Evolutionary conservation across 64 coral and sea anemone species (phyloP), one percentile per base, ranked within the genome.

Genomic region (Cladopsammia gracilis): DNA sequence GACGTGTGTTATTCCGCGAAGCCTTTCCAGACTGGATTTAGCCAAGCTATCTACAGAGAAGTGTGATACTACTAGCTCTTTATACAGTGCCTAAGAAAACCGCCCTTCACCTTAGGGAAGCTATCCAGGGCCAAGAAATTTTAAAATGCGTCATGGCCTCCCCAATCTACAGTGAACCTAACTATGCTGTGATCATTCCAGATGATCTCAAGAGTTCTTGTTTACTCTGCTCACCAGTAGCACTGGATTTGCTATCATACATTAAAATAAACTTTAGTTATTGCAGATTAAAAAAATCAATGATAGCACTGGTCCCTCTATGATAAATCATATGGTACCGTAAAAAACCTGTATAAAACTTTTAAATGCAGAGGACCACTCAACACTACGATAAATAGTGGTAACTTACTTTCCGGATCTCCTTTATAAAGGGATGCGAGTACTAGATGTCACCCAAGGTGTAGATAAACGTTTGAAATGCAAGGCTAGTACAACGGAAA

Each of bases 1-100:
- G 57, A 34, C 4, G 22, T 62, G 62, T 65, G 80, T 45, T 10
- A 84, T 84, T 62, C 80, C 54, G 7, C 22, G 34, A 6, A 6
- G 15, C 7, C 80, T 84, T 46, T 84, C 80, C 14, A 60, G 80
- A 47, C 7, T 84, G n/a, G n/a, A 58, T 43, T 65, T 84, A 64
- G 80, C 80, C 43, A 84, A 84, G 58, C 69, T 10, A 71, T 26
- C 10, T 7, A 42, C 0, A 7, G 69, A 43, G 69, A 71, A 44
- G 5, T 43, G 23, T 71, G 11, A 71, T 71, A 7, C 1, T 71
- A 8, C 7, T 10, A 25, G 69, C 25, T 10, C 25, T 54, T 8
- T 54, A 54, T 8, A 11, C 52, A 71, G 69, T 43, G 10, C 69
- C 5, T 7, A 43, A 42, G 69, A 71, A 43, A 11, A 71, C 69